Conservation (phyloP, 2,797 vertebrate genomes). For the Trachops cirrhosus region DNA sequence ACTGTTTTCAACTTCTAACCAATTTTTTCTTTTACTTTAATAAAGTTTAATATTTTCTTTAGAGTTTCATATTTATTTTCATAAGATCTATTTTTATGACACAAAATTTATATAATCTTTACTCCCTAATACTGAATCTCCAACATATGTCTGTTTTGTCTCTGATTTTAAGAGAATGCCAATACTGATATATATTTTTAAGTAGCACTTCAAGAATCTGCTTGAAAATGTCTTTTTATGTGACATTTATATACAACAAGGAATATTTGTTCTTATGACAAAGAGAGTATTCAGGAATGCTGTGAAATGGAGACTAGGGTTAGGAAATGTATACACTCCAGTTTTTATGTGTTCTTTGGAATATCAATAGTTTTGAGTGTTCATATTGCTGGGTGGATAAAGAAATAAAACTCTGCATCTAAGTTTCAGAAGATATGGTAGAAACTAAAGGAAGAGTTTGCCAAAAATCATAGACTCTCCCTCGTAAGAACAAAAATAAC, state of each 20-base stretch:
- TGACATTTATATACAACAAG: conserved; percentile 53
- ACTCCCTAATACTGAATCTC: not conserved
- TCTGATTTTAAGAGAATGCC: not conserved
- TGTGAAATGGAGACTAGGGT: conserved; percentile 1
- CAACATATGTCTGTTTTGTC: not conserved
- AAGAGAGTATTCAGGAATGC: conserved; percentile 37
- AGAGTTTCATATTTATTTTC: conserved; percentile 32
- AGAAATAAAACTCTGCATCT: not conserved
- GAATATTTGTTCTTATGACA: conserved; percentile 60
- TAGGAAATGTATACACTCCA: conserved; percentile 44
- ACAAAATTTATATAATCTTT: conserved; percentile 41
- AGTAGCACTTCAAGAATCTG: conserved; percentile 2
- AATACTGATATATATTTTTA: conserved; percentile 18
- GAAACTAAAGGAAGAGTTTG: not conserved
- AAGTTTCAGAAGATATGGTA: conserved; percentile 10
- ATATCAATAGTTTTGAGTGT: conserved; percentile 51
- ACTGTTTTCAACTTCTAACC: not conserved
- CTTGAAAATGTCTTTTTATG: conserved; percentile 55
- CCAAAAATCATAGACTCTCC: not conserved
- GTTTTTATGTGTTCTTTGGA: conserved; percentile 43
- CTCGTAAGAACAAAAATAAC: not conserved
- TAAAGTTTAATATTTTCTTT: conserved; percentile 9
- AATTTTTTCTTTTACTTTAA: conserved; percentile 27
- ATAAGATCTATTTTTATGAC: not conserved
- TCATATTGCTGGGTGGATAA: conserved; percentile 13